Conservation (phyloP, 2,888 invertebrate genomes). For the Sinodicranocentrus sp. region DNA sequence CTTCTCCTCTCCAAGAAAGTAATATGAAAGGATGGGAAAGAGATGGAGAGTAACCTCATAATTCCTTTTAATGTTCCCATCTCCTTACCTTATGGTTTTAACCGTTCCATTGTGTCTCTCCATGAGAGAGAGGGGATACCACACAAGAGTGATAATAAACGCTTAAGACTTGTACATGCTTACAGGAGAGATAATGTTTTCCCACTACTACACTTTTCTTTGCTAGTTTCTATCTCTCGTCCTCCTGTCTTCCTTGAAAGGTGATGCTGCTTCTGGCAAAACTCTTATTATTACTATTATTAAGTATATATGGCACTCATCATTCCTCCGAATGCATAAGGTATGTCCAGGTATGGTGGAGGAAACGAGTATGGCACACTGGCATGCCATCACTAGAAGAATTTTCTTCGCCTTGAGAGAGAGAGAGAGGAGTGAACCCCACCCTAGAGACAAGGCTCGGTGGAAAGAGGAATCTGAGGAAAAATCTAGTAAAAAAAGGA, state of each 20-base stretch:
- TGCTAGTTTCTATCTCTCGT: conserved; percentile 13
- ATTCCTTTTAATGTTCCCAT: conserved; percentile 59
- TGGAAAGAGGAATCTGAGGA: neutral
- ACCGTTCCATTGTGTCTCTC: conserved; percentile 5
- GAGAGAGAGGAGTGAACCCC: conserved; percentile 58
- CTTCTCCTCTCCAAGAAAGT: neutral
- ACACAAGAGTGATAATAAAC: neutral
- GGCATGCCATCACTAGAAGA: no score
- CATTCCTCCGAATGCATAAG: neutral
- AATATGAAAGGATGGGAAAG: neutral
- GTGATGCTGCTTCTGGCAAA: conserved; percentile 52
- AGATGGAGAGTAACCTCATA: conserved; percentile 50
- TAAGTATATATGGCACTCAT: conserved; percentile 7
- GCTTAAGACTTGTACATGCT: conserved; percentile 12
- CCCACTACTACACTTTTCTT: neutral
- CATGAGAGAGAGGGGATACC: neutral
- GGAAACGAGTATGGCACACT: no score
- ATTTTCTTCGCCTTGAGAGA: no score
- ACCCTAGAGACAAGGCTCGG: conserved; percentile 34
- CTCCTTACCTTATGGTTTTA: conserved; percentile 31
- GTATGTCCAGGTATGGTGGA: neutral
- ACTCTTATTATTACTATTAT: conserved; percentile 15
- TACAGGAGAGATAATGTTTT: neutral
- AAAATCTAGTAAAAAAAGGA: neutral
- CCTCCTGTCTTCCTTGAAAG: conserved; percentile 45